phyloP scores from a whole-genome alignment of 2,888 invertebrate species.

The Drosophila engyochracea region DNA sequence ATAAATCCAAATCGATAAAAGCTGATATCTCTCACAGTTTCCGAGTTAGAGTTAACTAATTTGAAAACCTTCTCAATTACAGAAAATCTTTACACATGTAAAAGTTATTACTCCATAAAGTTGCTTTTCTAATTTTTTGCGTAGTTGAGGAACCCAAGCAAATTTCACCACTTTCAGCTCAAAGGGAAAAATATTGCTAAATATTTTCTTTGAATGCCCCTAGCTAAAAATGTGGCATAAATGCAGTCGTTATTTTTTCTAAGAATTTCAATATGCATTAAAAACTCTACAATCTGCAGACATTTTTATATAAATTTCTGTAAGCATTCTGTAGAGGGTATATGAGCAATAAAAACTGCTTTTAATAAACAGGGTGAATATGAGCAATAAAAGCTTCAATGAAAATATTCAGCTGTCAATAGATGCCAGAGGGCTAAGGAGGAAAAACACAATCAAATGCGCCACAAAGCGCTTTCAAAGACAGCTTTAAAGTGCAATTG shows the following conservation, averaged over 20 bases:
- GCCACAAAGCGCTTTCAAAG: slow-evolving; percentile 41
- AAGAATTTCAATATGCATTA: neutral
- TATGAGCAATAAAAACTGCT: neutral
- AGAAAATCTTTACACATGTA: neutral
- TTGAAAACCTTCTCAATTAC: neutral
- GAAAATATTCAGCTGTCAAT: slow-evolving; percentile 2
- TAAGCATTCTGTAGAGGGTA: neutral
- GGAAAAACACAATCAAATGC: slow-evolving; percentile 17
- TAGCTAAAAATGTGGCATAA: neutral
- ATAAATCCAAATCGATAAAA: neutral
- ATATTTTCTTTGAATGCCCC: neutral
- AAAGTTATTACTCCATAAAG: neutral
- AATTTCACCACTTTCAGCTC: neutral
- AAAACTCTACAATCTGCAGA: neutral
- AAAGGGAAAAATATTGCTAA: neutral
- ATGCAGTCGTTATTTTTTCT: neutral
- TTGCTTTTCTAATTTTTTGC: neutral
- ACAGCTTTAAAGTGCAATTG: slow-evolving; percentile 34
- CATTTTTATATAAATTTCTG: neutral
- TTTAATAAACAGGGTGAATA: neutral
- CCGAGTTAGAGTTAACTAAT: accelerated
- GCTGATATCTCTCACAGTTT: neutral
- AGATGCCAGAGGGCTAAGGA: neutral
- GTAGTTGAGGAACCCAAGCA: neutral
- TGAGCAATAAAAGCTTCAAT: neutral